Base-by-base conservation (phyloP, 2,113 vertebrate species). In the Tragelaphus scriptus region DNA sequence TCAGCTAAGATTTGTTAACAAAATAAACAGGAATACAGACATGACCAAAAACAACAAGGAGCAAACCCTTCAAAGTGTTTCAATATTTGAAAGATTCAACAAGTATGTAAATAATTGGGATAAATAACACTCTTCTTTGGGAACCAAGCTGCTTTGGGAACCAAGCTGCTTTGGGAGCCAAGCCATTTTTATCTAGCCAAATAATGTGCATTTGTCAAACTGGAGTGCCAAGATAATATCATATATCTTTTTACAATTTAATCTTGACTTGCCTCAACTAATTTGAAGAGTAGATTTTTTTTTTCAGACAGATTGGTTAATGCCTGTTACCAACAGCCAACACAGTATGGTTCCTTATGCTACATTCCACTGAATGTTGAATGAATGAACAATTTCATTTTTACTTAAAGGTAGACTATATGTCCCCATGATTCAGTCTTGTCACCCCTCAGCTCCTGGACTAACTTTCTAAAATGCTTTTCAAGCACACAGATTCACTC, bases 301-400 rank as follows among this genome's bases (percentile, higher is more conserved):
- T 63, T 93, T 75, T 61, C 71, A 79, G 92, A 80, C 23, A 59
- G 28, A 88, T 75, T 63, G 13, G 36, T 68, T 94, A 89, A 58
- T 19, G 26, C 55, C 81, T 97, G 3, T 68, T 44, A 82, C 65
- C 82, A 71, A 71, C 82, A 61, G 61, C 44, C 56, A 93, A 82
- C 89, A 47, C 58, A 80, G 85, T 94, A 61, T 30, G 7, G 6
- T 3, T 88, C 7, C 9, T 95, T 44, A 19, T 1, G 40, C n/a
- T 80, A 30, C 11, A 23, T 4, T 19, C 53, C n/a, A 75, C 32
- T 51, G 26, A 93, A 51, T 49, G 65, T 55, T 84, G 79, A 96
- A 89, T 80, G 47, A 96, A 91, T 87, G 47, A 58, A n/a, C 36
- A 13, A 95, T 96, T 91, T 81, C 32, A 85, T 84, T 84, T 61